Conservation (phyloP, 1,140 invertebrate species). For the Stegodyphus mimosarum region DNA sequence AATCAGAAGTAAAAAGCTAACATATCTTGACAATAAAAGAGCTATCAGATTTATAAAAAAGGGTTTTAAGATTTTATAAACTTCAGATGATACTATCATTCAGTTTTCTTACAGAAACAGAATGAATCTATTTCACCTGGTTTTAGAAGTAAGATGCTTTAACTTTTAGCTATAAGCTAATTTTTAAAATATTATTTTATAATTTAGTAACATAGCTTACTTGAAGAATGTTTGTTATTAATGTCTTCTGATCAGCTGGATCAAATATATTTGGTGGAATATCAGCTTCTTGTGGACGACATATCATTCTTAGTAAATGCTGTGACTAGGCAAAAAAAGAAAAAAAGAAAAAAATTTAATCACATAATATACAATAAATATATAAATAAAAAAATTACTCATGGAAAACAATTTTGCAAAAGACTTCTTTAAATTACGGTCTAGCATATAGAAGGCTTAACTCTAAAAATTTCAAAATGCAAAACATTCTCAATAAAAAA, state of each 20-base stretch:
- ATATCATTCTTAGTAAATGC: constrained; percentile 94
- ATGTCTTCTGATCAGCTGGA: constrained; percentile 67
- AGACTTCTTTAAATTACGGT: too few relatives aligned
- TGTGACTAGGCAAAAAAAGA: constrained; percentile 73
- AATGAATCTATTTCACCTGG: too few relatives aligned
- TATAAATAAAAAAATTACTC: not conserved
- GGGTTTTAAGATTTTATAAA: not conserved
- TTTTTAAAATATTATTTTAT: too few relatives aligned
- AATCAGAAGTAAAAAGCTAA: not conserved
- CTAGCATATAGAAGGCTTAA: too few relatives aligned
- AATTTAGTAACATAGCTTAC: constrained; percentile 67
- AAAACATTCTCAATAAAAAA: not conserved
- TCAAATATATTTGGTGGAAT: constrained; percentile 72
- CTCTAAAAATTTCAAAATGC: too few relatives aligned
- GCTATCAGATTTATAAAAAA: not conserved
- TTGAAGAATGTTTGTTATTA: constrained; percentile 79
- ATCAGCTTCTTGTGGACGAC: constrained; percentile 87
- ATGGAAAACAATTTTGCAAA: too few relatives aligned
- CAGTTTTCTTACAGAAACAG: too few relatives aligned
- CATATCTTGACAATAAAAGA: not conserved
- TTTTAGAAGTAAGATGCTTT: too few relatives aligned
- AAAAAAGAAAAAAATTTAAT: too few relatives aligned
- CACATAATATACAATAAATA: not conserved
- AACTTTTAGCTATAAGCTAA: too few relatives aligned
- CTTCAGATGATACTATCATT: too few relatives aligned